Evolutionary conservation across 2,888 invertebrate genomes (phyloP).

Genomic region (Microplitis manilae): DNA sequence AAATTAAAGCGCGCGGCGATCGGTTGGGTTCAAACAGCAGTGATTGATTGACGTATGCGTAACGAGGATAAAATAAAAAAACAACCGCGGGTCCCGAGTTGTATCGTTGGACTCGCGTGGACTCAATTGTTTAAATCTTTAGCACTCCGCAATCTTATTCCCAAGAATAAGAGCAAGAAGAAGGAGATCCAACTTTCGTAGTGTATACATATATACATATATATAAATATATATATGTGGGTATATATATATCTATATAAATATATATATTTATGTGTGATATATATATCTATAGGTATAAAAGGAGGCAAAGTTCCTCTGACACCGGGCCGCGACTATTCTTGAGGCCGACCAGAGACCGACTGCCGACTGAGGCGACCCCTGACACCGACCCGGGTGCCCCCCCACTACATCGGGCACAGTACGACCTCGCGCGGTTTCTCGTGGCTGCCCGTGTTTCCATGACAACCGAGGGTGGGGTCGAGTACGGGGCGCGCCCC

Average conservation of each 20-base stretch:
- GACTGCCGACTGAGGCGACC: slow-evolving; percentile 70
- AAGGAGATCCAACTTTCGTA: no score
- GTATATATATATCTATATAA: background rate
- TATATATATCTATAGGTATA: slow-evolving; percentile 18
- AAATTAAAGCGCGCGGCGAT: no score
- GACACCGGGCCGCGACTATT: slow-evolving; percentile 65
- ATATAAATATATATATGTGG: background rate
- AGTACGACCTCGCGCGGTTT: slow-evolving; percentile 61
- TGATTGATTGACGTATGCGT: no score
- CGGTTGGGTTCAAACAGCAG: no score
- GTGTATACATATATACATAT: background rate
- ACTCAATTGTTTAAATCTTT: background rate
- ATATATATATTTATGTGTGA: background rate
- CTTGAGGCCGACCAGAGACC: slow-evolving; percentile 70
- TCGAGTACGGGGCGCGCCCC: slow-evolving; percentile 69
- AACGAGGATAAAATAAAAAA: no score
- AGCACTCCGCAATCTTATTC: background rate
- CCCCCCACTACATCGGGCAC: slow-evolving; percentile 56
- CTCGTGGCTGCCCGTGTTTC: slow-evolving; percentile 66
- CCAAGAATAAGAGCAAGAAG: background rate
- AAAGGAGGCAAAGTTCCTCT: slow-evolving; percentile 48
- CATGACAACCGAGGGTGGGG: slow-evolving; percentile 70
- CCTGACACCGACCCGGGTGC: slow-evolving; percentile 69
- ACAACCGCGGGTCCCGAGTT: no score
- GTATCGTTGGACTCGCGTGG: no score